Conservation (phyloP, 2,888 invertebrate species). For the Nineta flava region DNA sequence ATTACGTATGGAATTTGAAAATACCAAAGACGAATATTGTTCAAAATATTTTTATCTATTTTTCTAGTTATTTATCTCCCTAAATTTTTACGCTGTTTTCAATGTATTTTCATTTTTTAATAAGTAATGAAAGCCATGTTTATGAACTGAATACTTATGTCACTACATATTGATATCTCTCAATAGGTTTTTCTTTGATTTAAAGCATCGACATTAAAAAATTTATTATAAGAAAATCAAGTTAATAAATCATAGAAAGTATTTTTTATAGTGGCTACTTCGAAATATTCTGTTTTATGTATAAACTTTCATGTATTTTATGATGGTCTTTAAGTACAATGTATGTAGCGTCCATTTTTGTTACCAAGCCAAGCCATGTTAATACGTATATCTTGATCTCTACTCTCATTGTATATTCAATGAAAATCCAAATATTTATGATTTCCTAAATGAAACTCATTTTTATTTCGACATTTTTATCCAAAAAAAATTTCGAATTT, state of each 20-base stretch:
- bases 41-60: conserved; percentile 28
- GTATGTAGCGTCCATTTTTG: conserved; percentile 8
- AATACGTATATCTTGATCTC: not conserved
- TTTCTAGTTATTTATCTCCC: conserved; percentile 25
- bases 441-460: conserved; percentile 2
- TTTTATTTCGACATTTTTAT: not conserved
- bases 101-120: conserved; percentile 5
- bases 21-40: conserved; percentile 33
- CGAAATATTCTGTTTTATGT: not conserved
- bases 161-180: not conserved
- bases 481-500: no score
- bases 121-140: not conserved
- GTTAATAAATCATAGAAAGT: not conserved
- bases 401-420: not conserved
- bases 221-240: conserved; percentile 1
- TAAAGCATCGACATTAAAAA: conserved; percentile 3
- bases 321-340: conserved; percentile 5
- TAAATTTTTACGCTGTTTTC: conserved; percentile 20
- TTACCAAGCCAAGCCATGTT: not conserved
- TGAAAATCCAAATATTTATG: no score
- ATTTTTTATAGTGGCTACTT: not conserved
- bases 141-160: not conserved
- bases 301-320: not conserved
- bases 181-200: not conserved
- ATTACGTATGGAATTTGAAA: conserved; percentile 26